Conservation (phyloP, 2,113 vertebrate species). For the Mormyrus iriodes region DNA sequence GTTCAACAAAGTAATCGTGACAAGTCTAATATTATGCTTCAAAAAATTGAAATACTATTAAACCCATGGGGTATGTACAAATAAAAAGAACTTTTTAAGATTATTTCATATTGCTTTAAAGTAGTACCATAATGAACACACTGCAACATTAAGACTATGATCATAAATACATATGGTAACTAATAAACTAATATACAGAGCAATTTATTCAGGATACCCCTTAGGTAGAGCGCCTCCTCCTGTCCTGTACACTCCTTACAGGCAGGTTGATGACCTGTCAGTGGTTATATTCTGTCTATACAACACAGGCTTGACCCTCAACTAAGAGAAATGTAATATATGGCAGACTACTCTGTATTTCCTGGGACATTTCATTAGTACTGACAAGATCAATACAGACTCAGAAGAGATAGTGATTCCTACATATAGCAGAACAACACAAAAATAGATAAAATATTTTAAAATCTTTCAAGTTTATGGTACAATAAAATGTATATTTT, state of each 20-base stretch:
- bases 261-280: background rate
- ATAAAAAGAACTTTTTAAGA: background rate
- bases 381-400: background rate
- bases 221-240: too few species aligned
- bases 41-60: background rate
- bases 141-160: background rate
- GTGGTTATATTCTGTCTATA: background rate
- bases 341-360: background rate
- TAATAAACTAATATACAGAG: background rate
- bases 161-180: background rate
- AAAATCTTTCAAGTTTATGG: background rate
- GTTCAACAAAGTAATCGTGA: background rate
- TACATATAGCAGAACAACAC: background rate
- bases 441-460: background rate
- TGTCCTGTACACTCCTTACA: background rate
- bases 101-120: background rate
- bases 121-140: background rate
- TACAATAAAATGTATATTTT: background rate
- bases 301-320: background rate
- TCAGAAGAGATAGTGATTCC: background rate
- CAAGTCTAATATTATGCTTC: too few species aligned
- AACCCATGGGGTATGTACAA: background rate
- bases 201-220: background rate
- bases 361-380: background rate
- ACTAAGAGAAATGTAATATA: background rate